Evolutionary conservation across 1,140 invertebrate species (phyloP).

Genomic region (Drosophila littoralis): DNA sequence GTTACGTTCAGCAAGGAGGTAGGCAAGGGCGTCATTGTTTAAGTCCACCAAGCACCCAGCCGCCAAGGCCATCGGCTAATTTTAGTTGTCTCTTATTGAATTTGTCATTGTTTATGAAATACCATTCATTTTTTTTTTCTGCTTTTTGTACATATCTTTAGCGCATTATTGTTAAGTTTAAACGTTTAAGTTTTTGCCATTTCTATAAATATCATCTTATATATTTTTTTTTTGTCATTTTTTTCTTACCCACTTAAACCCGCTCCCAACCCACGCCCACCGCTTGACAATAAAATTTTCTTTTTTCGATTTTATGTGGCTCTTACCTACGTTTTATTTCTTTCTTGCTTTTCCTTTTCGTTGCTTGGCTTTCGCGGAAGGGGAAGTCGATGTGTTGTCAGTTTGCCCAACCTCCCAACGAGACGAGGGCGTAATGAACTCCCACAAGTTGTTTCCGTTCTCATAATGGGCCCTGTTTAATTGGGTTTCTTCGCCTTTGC

Average conservation of each 20-base stretch:
- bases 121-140: conserved; percentile 7
- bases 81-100: conserved; percentile 19
- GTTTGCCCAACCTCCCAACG: not conserved
- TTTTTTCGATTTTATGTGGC: conserved; percentile 54
- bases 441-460: conserved; percentile 12
- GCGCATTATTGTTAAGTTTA: conserved; percentile 41
- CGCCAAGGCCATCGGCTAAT: not conserved
- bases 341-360: conserved; percentile 14
- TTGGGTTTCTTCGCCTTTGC: conserved; percentile 9
- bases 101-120: conserved; percentile 2
- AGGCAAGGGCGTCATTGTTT: conserved; percentile 87
- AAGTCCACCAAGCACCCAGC: conserved; percentile 7
- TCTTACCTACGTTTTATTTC: conserved; percentile 26
- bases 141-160: conserved; percentile 71
- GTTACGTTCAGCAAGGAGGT: conserved; percentile 93
- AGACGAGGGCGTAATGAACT: conserved; percentile 5
- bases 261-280: not conserved
- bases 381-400: not conserved
- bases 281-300: conserved; percentile 76
- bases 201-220: conserved; percentile 13
- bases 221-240: conserved; percentile 11
- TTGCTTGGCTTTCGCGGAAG: not conserved
- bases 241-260: conserved; percentile 32
- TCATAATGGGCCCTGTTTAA: conserved; percentile 4
- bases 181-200: conserved; percentile 37